Conservation (phyloP, 2,113 vertebrate genomes). For the Progne subis region DNA sequence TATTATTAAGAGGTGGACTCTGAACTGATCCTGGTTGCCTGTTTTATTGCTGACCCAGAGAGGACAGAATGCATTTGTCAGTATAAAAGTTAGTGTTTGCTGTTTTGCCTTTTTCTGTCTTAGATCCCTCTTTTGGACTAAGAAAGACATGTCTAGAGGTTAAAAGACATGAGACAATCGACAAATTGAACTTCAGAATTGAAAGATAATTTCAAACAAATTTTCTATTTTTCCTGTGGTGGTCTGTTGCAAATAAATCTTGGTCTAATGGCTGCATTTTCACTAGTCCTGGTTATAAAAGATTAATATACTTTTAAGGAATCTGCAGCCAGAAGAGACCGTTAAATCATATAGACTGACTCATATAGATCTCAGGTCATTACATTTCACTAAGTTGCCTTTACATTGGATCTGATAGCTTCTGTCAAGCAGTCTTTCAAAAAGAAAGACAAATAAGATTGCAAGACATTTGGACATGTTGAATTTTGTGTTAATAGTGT, state of each 20-base stretch:
- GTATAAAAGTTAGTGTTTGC: conserved; percentile 1
- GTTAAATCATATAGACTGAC: neutral
- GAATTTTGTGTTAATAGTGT: neutral
- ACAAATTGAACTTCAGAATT: conserved; percentile 39
- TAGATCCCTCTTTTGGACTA: neutral
- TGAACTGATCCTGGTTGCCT: neutral
- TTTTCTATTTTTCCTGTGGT: conserved; percentile 34
- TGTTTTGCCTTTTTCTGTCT: neutral
- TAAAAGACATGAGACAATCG: conserved; percentile 2
- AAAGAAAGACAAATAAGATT: neutral
- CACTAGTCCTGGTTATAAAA: neutral
- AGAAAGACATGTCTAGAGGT: neutral
- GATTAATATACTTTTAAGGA: conserved; percentile 19
- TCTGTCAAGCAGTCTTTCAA: neutral
- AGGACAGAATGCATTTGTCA: neutral
- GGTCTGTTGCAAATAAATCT: conserved; percentile 56
- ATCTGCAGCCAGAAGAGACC: neutral
- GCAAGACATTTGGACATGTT: neutral
- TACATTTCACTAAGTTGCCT: neutral
- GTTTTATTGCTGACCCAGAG: neutral
- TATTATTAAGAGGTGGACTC: neutral
- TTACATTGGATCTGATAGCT: neutral
- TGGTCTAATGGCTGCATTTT: conserved; percentile 1
- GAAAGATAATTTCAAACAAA: conserved; percentile 51
- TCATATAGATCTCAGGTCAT: neutral